Evolutionary conservation across 2,888 invertebrate species (phyloP).

Genomic region (Lymantria monacha): DNA sequence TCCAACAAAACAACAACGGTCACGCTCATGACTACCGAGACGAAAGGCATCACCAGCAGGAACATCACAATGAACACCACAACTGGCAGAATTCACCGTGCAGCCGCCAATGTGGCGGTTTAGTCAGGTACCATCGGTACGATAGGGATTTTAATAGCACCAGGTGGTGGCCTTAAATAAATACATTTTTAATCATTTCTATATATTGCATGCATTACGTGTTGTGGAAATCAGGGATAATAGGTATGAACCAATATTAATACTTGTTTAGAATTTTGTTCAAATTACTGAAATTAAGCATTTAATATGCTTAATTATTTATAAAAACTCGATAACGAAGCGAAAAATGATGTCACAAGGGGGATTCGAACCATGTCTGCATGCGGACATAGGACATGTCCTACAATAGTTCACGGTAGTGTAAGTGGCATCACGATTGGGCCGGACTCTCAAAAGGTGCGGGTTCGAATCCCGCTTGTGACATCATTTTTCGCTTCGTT

Average conservation of each 20-base stretch:
- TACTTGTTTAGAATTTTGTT: too few relatives aligned
- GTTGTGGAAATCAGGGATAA: constrained; percentile 47
- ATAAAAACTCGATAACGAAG: too few relatives aligned
- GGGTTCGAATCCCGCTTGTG: too few relatives aligned
- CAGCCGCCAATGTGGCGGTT: constrained; percentile 67
- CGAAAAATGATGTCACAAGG: too few relatives aligned
- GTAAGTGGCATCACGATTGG: too few relatives aligned
- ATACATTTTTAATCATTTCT: constrained; percentile 36
- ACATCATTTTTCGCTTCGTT: too few relatives aligned
- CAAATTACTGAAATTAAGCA: too few relatives aligned
- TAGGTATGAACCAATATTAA: constrained; percentile 46
- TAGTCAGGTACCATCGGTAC: constrained; percentile 64
- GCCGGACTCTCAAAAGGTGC: too few relatives aligned
- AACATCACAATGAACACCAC: constrained; percentile 34
- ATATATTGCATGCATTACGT: constrained; percentile 56
- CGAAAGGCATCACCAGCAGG: constrained; percentile 47
- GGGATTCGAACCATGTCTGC: too few relatives aligned
- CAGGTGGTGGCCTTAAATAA: constrained; percentile 59
- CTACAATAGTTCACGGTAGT: too few relatives aligned
- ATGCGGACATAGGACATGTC: too few relatives aligned
- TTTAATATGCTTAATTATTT: too few relatives aligned
- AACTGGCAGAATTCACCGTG: constrained; percentile 63
- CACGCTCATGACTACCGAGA: constrained; percentile 36
- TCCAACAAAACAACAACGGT: constrained; percentile 41
- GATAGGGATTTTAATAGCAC: constrained; percentile 44